These are phyloP conservation scores for Gorsachius magnificus DNA, from an alignment of 2,797 vertebrate genomes.

Conservation along the genomic window DNA sequence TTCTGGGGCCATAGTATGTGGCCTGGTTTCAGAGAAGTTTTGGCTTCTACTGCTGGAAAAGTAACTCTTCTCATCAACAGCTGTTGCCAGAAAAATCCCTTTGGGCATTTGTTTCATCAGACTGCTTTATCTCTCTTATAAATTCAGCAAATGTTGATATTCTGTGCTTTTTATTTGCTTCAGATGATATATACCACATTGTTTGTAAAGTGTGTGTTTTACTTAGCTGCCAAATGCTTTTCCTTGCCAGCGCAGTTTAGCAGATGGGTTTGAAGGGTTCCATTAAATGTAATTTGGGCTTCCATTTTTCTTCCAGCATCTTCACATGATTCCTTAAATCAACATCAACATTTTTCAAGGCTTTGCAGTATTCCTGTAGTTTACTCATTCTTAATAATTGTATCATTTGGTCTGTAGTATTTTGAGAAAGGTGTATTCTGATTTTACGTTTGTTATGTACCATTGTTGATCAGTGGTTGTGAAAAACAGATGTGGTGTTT, in stretches of 20 bases:
- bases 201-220: conserved; percentile 52
- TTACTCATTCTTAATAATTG: conserved; percentile 39
- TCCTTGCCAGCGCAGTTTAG: conserved; percentile 52
- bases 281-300: conserved; percentile 48
- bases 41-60: conserved; percentile 39
- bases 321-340: conserved; percentile 46
- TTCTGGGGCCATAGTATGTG: conserved; percentile 4
- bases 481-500: neutral
- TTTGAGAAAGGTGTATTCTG: conserved; percentile 13
- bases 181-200: conserved; percentile 46
- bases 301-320: conserved; percentile 38
- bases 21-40: conserved; percentile 15
- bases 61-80: conserved; percentile 51
- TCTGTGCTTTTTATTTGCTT: conserved; percentile 61
- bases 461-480: neutral
- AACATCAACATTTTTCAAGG: conserved; percentile 36
- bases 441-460: neutral
- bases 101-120: conserved; percentile 48
- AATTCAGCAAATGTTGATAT: conserved; percentile 63
- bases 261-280: conserved; percentile 63
- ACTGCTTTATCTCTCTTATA: conserved; percentile 53
- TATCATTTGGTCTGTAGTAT: neutral
- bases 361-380: conserved; percentile 46
- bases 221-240: conserved; percentile 55
- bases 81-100: conserved; percentile 43